Evolutionary conservation across 2,113 vertebrate genomes (phyloP), one percentile per base, ranked within the genome.

Genomic region (Odontophorus gujanensis): DNA sequence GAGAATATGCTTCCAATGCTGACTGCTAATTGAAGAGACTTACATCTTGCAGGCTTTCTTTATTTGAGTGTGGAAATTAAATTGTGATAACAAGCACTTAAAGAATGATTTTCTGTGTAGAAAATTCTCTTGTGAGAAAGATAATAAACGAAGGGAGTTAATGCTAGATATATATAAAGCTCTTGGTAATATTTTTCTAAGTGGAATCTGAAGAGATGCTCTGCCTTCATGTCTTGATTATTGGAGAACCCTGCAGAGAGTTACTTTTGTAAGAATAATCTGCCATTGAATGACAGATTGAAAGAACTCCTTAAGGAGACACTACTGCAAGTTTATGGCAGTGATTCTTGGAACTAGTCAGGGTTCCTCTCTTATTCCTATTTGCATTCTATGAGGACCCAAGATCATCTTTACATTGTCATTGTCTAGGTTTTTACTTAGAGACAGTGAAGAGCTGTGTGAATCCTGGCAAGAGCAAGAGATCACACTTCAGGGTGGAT

Each of bases 11-110:
- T 89, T 45, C n/a, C 50, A 94, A 36, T 30, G 42, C 48, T 75
- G 81, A 53, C 48, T 91, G 53, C 62, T 87, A 68, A 91, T 73
- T 79, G 72, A 80, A 82, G 42, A 62, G 13, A 87, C 58, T 90
- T 63, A 77, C 87, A 65, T 80, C 40, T 87, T 86, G 68, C 40
- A 89, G 48, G 24, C 28, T 85, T 76, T 17, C 24, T 87, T 89
- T 85, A 68, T 89, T 77, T 82, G 89, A 34, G 38, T 3, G 4
- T 74, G 42, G 42, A 80, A 94, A 77, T 76, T 71, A 66, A 90
- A 71, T 50, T 68, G 10, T 77, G 68, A 24, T 90, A 86, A 40
- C 50, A 90, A 88, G 67, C 32, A 83, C 30, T 92, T 87, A 75
- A 92, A 79, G 57, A 80, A 73, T 40, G 32, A 82, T 79, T 89